Evolutionary conservation across 2,113 vertebrate genomes (phyloP).

Genomic region (Regulus satrapa): DNA sequence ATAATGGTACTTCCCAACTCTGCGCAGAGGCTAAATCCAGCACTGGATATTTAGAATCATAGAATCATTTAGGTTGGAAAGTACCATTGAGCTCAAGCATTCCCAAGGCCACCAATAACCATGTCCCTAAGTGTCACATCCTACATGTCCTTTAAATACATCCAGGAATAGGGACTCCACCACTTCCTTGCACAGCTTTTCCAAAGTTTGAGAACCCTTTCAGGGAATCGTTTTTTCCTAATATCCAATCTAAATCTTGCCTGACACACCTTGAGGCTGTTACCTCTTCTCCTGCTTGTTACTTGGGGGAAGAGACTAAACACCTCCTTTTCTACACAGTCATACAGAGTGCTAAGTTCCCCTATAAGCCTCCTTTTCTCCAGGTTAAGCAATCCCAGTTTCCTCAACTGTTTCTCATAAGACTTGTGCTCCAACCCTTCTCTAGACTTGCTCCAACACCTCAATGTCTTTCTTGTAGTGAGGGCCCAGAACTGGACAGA

Average conservation of each 20-base stretch:
- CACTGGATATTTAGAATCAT: neutral
- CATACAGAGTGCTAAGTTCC: neutral
- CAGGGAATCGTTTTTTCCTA: neutral
- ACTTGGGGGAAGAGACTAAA: neutral
- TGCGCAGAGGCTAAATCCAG: neutral
- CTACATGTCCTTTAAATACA: neutral
- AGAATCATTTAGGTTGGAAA: neutral
- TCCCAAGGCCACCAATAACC: neutral
- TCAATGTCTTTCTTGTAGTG: neutral
- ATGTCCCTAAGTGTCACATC: neutral
- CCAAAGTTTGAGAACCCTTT: neutral
- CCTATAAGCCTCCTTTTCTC: neutral
- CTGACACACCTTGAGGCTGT: neutral
- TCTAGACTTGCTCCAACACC: accelerated
- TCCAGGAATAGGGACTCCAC: neutral
- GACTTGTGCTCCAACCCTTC: neutral
- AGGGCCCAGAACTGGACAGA: neutral
- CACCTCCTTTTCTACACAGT: neutral
- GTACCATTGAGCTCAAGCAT: neutral
- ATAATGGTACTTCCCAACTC: neutral
- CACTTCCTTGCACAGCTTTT: neutral
- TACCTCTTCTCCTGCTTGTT: neutral
- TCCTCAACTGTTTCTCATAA: neutral
- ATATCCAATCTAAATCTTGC: neutral
- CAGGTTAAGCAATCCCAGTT: neutral